A percentile compares a stretch with the other conserved stretches of the same genome.
Conservation (phyloP, 2,888 invertebrate species). For the Sussaba pulchella region DNA sequence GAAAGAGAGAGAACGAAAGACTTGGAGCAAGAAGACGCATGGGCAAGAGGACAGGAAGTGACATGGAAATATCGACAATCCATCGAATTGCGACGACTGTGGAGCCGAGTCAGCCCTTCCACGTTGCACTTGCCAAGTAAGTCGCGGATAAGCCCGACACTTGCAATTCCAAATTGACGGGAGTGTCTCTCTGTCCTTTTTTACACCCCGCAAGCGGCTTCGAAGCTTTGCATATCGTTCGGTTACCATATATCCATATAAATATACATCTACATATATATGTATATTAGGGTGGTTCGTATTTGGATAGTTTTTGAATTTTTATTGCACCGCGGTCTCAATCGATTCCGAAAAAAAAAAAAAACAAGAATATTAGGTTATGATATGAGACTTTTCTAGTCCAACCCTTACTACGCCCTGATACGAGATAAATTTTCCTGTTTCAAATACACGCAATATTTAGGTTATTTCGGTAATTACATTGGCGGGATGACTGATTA, state of each 20-base stretch:
- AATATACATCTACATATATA: too few relatives aligned
- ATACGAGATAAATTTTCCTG: too few relatives aligned
- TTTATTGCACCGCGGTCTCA: too few relatives aligned
- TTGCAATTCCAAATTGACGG: slow-evolving; percentile 56
- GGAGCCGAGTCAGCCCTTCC: slow-evolving; percentile 10
- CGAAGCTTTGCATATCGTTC: slow-evolving; percentile 23
- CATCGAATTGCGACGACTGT: slow-evolving; percentile 54
- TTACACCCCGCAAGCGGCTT: neutral
- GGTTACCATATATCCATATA: neutral
- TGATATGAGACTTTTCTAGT: too few relatives aligned
- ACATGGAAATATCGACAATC: slow-evolving; percentile 66
- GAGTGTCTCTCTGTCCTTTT: slow-evolving; percentile 31
- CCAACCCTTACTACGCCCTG: too few relatives aligned
- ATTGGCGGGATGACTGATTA: too few relatives aligned
- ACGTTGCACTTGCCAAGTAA: slow-evolving; percentile 23
- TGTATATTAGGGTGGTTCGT: too few relatives aligned
- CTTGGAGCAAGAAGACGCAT: slow-evolving; percentile 25
- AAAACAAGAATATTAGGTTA: too few relatives aligned
- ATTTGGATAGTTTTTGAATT: too few relatives aligned
- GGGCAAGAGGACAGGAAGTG: slow-evolving; percentile 49
- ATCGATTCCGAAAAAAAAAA: too few relatives aligned
- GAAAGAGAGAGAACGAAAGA: slow-evolving; percentile 1
- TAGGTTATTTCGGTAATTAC: too few relatives aligned
- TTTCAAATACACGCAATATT: too few relatives aligned
- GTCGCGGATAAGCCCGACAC: slow-evolving; percentile 33